Conservation (phyloP, 2,888 invertebrate species). For the Pseudococcus jackbeardsleyi region DNA sequence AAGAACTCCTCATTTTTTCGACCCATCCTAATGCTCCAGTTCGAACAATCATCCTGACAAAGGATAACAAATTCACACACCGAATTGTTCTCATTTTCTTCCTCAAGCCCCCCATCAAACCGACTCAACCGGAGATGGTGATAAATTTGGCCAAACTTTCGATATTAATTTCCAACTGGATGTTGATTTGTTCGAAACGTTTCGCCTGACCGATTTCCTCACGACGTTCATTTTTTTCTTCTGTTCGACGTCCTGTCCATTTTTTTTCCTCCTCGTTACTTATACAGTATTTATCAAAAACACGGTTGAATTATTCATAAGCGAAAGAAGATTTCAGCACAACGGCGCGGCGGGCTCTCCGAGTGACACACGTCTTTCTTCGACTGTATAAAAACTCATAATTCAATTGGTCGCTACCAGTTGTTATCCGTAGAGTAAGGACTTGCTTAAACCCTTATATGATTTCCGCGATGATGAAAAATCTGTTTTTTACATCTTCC, state of each 20-base stretch:
- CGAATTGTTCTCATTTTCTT: neutral
- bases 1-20: no score
- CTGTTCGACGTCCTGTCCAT: constrained; percentile 12
- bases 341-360: neutral
- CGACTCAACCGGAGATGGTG: neutral
- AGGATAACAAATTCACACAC: neutral
- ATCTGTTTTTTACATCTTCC: constrained; percentile 49
- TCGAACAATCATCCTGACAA: no score
- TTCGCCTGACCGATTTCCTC: constrained; percentile 43
- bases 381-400: constrained; percentile 37
- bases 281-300: constrained; percentile 29
- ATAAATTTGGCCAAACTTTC: constrained; percentile 46
- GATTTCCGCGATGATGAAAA: constrained; percentile 42
- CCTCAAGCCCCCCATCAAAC: neutral
- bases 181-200: constrained; percentile 18
- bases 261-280: neutral
- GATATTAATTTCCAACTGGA: constrained; percentile 43
- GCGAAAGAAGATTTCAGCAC: neutral
- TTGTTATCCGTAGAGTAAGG: neutral
- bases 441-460: constrained; percentile 9
- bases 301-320: constrained; percentile 53
- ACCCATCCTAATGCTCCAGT: no score
- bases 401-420: constrained; percentile 52
- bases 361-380: constrained; percentile 54
- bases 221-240: constrained; percentile 51